Conservation (phyloP, 1,140 invertebrate genomes). For the Antheraea mylitta region DNA sequence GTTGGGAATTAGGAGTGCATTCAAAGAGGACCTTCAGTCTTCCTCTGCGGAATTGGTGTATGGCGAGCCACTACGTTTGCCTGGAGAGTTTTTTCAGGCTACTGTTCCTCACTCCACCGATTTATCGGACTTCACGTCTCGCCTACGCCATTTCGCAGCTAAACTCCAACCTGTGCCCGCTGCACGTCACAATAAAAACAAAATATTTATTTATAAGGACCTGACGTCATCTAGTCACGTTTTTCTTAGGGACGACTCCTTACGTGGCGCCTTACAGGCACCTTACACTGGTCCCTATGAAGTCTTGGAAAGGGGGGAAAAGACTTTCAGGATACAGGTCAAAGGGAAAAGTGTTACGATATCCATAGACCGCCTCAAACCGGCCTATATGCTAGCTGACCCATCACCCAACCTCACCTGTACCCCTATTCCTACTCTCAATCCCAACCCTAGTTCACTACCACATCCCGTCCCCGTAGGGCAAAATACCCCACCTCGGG, state of each 20-base stretch:
- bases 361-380: constrained; percentile 10
- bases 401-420: too few species aligned
- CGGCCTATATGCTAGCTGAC: not conserved
- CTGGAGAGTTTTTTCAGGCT: constrained; percentile 35
- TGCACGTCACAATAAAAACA: constrained; percentile 7
- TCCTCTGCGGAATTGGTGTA: constrained; percentile 49
- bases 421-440: too few species aligned
- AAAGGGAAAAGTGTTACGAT: constrained; percentile 23
- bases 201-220: constrained; percentile 17
- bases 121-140: constrained; percentile 7
- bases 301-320: constrained; percentile 31
- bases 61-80: constrained; percentile 38
- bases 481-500: too few species aligned
- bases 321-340: constrained; percentile 28
- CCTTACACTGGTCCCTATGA: constrained; percentile 72
- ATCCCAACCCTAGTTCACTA: too few species aligned
- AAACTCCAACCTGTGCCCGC: constrained; percentile 15
- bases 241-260: constrained; percentile 53
- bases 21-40: constrained; percentile 37
- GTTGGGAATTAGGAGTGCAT: constrained; percentile 15
- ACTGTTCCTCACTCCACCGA: constrained; percentile 4
- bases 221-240: constrained; percentile 16
- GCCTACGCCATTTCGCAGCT: not conserved
- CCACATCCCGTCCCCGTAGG: too few species aligned
- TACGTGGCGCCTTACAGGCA: constrained; percentile 59